These are phyloP conservation scores for Lagocephalus sceleratus DNA, from an alignment of 2,797 vertebrate genomes.

Conservation along the genomic window DNA sequence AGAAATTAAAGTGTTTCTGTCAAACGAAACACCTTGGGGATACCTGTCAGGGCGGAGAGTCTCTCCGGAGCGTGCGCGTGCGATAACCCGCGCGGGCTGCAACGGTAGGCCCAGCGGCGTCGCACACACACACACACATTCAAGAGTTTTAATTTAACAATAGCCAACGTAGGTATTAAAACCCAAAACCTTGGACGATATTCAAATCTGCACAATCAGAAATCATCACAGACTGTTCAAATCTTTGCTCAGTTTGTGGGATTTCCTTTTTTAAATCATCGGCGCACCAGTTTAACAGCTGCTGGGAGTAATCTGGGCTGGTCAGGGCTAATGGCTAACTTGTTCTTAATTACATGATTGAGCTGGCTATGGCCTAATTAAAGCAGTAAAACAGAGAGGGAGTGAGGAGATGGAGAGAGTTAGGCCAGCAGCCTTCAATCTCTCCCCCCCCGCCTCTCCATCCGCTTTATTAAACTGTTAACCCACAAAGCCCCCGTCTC, in stretches of 20 bases:
- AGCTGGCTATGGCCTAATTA: conserved; percentile 79
- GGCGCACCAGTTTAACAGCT: conserved; percentile 51
- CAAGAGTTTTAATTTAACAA: too few relatives aligned
- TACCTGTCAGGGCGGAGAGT: conserved; percentile 60
- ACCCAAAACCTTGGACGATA: conserved; percentile 31
- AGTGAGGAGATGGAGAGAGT: conserved; percentile 13
- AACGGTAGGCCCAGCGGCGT: too few relatives aligned
- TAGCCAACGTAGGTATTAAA: too few relatives aligned
- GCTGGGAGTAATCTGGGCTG: conserved; percentile 52
- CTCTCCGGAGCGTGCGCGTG: conserved; percentile 8
- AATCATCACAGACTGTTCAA: conserved; percentile 25
- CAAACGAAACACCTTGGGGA: conserved; percentile 62
- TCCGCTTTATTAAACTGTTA: conserved; percentile 50
- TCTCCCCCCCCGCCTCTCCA: conserved; percentile 17
- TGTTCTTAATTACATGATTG: conserved; percentile 81
- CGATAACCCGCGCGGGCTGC: not conserved
- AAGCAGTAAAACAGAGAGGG: conserved; percentile 62
- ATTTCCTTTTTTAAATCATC: conserved; percentile 34
- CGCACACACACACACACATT: too few relatives aligned
- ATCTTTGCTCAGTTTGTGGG: conserved; percentile 13
- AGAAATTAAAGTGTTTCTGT: conserved; percentile 62
- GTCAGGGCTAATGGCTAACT: conserved; percentile 61
- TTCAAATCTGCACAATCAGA: conserved; percentile 4
- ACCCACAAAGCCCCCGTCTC: conserved; percentile 34
- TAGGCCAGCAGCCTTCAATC: conserved; percentile 25